Conservation (phyloP, 1,140 invertebrate genomes). For the Drosophila baimaii region DNA sequence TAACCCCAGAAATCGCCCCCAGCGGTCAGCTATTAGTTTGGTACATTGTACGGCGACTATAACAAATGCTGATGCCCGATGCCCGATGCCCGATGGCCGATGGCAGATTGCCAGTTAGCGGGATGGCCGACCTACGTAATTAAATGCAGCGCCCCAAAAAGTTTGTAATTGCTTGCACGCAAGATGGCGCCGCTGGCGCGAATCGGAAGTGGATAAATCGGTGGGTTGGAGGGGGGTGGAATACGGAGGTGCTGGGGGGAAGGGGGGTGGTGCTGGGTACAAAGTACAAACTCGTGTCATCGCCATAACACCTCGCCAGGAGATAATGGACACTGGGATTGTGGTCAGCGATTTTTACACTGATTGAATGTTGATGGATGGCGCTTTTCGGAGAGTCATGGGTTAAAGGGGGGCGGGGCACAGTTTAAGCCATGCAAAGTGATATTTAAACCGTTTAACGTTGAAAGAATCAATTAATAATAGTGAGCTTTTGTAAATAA, state of each 20-base stretch:
- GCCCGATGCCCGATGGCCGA: slow-evolving; percentile 40
- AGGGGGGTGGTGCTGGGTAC: background rate
- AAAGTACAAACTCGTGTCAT: slow-evolving; percentile 39
- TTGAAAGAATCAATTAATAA: background rate
- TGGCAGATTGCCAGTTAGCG: slow-evolving; percentile 26
- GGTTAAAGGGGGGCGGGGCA: background rate
- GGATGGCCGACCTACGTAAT: slow-evolving; percentile 56
- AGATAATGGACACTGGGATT: slow-evolving; percentile 13
- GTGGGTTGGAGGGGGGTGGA: too few species aligned
- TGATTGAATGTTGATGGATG: slow-evolving; percentile 20
- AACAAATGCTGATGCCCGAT: slow-evolving; percentile 51
- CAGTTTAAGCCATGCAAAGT: background rate
- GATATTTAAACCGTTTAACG: background rate
- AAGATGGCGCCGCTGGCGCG: slow-evolving; percentile 60
- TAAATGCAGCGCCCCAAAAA: slow-evolving; percentile 75
- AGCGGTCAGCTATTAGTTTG: slow-evolving; percentile 74
- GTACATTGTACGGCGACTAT: slow-evolving; percentile 49
- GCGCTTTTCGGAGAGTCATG: background rate
- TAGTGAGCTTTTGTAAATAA: background rate
- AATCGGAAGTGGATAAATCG: slow-evolving; percentile 13
- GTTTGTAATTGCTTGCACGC: slow-evolving; percentile 75
- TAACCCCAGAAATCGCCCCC: slow-evolving; percentile 23
- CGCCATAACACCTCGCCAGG: slow-evolving; percentile 10
- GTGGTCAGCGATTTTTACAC: slow-evolving; percentile 11
- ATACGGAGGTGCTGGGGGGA: background rate